Evolutionary conservation across 2,113 vertebrate genomes (phyloP), one percentile per base, ranked within the genome.

Genomic region (Semnornis frantzii): DNA sequence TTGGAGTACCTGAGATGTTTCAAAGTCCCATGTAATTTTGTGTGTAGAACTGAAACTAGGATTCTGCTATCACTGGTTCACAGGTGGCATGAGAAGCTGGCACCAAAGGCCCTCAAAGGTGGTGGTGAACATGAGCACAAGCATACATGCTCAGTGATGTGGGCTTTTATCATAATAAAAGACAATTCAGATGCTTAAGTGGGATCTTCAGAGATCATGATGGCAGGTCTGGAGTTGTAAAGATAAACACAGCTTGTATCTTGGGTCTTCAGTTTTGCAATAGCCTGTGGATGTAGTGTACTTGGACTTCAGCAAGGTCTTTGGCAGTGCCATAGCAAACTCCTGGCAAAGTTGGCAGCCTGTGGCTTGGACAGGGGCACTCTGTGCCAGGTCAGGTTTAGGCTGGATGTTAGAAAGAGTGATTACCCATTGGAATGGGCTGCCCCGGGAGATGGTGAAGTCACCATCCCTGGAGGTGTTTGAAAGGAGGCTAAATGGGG

Each of bases 121-220:
- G 8, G 6, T 14, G 34, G 8, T 39, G 52, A 70, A 44, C 50
- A 59, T 71, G 62, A 81, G 46, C 46, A 66, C 12, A 57, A 69
- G 34, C 15, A 25, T 7, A 57, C 3, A 3, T 3, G 7, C 30
- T 34, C 55, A 28, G 10, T 63, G 33, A 68, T 0, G 0, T 52
- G 42, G 37, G 54, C 4, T 74, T 83, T 71, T 77, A 15, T 15
- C 5, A 59, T 44, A 94, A 39, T 17, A 59, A 39, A 46, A 58
- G 8, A 18, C 21, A 52, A 55, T 10, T 46, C 3, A 72, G 16
- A 28, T 72, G 52, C 54, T 25, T 13, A 52, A 28, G 37, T n/a
- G 55, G 12, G 16, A 64, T 33, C 64, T 80, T 88, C 37, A 50
- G 68, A 64, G 87, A 6, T 6, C 12, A 5, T 9, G 0, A 1